Evolutionary conservation across 92 coral and sea anemone genomes (phyloP).

Genomic region (Bergia sp.): DNA sequence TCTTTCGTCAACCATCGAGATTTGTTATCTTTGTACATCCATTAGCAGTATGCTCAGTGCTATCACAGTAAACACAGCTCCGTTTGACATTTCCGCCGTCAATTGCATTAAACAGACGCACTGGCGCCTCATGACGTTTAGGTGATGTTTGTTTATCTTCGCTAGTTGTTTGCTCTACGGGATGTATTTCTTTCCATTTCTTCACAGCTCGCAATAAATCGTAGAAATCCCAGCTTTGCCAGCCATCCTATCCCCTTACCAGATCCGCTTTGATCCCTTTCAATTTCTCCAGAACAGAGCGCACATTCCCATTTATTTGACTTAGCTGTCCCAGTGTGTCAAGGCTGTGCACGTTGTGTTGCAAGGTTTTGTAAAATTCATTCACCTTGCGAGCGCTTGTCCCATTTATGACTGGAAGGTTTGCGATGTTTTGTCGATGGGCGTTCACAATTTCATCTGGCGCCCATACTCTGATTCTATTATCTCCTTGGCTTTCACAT

Average conservation of each 20-base stretch:
- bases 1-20: background rate
- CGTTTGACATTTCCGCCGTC: background rate
- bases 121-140: too few species aligned
- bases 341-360: background rate
- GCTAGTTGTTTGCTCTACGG: too few species aligned
- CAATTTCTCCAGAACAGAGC: too few species aligned
- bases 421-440: background rate
- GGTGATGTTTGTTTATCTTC: too few species aligned
- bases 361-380: conserved; percentile 11
- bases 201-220: too few species aligned
- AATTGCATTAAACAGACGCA: too few species aligned
- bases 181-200: too few species aligned
- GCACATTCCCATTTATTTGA: background rate
- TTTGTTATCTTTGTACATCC: conserved; percentile 10
- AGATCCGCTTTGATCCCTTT: too few species aligned
- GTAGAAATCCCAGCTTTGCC: too few species aligned
- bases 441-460: conserved; percentile 17
- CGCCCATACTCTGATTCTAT: conserved; percentile 1
- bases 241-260: too few species aligned
- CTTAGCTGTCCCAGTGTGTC: conserved; percentile 4
- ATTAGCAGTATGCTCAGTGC: background rate
- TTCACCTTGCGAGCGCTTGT: conserved; percentile 9
- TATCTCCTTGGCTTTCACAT: conserved; percentile 13
- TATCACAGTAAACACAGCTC: background rate
- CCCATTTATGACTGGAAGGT: conserved; percentile 23